Percentiles rank a stretch among this genome's conserved stretches.
Evolutionary conservation across 2,113 vertebrate genomes (phyloP).

Genomic region (Podarcis raffonei): DNA sequence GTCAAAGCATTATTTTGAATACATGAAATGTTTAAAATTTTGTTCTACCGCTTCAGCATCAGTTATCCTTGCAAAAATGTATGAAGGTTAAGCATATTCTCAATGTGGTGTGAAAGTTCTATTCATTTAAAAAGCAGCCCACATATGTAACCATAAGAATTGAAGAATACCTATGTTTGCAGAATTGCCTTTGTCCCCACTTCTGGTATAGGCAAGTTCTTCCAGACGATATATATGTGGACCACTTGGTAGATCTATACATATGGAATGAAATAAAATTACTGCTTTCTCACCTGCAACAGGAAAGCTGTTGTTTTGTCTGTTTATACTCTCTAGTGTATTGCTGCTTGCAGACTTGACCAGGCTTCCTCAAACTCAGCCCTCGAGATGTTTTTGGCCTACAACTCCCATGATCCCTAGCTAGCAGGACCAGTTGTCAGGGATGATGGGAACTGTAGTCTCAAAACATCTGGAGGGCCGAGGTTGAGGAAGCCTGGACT

Average conservation of each 20-base stretch:
- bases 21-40: not conserved
- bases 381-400: too few species aligned
- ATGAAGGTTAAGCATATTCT: not conserved
- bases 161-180: constrained; percentile 82
- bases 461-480: too few species aligned
- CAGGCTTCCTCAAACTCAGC: too few species aligned
- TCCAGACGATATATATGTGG: constrained; percentile 82
- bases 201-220: constrained; percentile 85
- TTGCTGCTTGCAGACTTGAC: not conserved
- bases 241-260: constrained; percentile 82
- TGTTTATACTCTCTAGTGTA: not conserved
- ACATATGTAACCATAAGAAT: constrained; percentile 15
- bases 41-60: not conserved
- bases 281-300: not conserved
- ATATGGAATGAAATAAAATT: constrained; percentile 27
- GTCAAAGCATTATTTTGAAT: not conserved
- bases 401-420: too few species aligned
- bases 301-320: not conserved
- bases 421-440: too few species aligned
- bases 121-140: not conserved
- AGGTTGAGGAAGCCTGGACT: too few species aligned
- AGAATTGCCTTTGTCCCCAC: constrained; percentile 87
- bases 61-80: not conserved
- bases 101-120: not conserved
- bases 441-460: too few species aligned